phyloP scores from a whole-genome alignment of 2,888 invertebrate genomes.

The Capitulum mitella region DNA sequence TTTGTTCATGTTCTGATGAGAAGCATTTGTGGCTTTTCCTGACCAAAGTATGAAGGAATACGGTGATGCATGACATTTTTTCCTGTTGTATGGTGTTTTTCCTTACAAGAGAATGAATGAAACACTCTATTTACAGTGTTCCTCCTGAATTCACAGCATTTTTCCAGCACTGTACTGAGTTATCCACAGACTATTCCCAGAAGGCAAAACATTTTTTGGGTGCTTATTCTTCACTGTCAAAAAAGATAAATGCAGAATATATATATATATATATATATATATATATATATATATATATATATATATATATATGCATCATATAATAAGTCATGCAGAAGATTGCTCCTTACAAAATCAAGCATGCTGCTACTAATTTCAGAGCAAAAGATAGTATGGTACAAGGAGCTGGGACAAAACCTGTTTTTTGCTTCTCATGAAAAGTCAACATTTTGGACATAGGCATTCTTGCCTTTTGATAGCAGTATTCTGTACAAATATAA shows the following conservation, averaged over 20 bases:
- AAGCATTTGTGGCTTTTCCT: neutral
- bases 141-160: no score
- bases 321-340: neutral
- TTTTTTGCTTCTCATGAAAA: neutral
- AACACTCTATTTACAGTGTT: no score
- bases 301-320: no score
- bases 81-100: neutral
- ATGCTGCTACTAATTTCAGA: neutral
- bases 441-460: neutral
- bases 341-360: neutral
- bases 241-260: no score
- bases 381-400: neutral
- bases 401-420: neutral
- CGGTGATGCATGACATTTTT: neutral
- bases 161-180: no score
- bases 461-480: neutral
- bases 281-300: no score
- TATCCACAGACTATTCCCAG: no score
- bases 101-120: neutral
- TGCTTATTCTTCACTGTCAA: neutral
- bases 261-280: no score
- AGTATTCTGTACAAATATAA: no score
- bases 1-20: neutral
- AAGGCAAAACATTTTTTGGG: neutral
- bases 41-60: neutral